These are phyloP conservation scores for Lithobates pipiens DNA, from an alignment of 2,797 vertebrate species.

Conservation along the genomic window DNA sequence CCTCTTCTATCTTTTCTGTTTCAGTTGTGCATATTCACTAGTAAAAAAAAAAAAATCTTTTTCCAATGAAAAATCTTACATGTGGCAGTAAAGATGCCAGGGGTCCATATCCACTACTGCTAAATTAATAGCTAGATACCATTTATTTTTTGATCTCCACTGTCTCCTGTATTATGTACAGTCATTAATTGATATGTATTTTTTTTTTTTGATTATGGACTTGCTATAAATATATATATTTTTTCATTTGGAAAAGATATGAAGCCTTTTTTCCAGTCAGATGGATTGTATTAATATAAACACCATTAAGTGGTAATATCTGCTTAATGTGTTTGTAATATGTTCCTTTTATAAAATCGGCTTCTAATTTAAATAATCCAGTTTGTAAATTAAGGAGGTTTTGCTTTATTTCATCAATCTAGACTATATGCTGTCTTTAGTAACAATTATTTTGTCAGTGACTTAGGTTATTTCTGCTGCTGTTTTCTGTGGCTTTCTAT, in stretches of 20 bases:
- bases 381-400: slow-evolving; percentile 80
- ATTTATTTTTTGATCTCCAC: no score
- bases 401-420: neutral
- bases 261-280: neutral
- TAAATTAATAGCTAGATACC: no score
- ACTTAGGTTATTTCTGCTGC: no score
- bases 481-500: neutral
- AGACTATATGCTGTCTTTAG: neutral
- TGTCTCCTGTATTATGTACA: no score
- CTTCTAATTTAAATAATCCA: slow-evolving; percentile 15
- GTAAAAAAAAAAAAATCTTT: slow-evolving; percentile 26
- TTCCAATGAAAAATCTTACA: slow-evolving; percentile 17
- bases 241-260: slow-evolving; percentile 38
- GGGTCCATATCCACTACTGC: neutral
- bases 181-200: no score
- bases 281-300: neutral
- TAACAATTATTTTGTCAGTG: neutral
- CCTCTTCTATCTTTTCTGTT: slow-evolving; percentile 4
- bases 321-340: slow-evolving; percentile 15
- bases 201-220: neutral
- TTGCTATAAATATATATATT: neutral
- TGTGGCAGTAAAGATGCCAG: neutral
- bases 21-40: neutral
- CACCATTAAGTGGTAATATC: slow-evolving; percentile 6
- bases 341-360: neutral